phyloP scores from a whole-genome alignment of 2,797 vertebrate genomes.

The Xenops minutus region DNA sequence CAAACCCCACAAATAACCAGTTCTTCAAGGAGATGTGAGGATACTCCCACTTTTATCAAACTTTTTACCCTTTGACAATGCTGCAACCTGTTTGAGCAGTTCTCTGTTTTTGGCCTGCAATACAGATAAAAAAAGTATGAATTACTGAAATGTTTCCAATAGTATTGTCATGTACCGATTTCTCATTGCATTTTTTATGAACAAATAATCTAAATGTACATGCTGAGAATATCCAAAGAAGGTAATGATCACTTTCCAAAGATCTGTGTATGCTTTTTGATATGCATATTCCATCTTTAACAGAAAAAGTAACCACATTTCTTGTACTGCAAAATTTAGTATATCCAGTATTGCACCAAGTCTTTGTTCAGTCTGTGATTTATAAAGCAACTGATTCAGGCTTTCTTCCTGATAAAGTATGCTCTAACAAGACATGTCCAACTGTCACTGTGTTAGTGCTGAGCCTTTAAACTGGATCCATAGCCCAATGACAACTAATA shows the following conservation, averaged over 20 bases:
- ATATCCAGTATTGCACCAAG: accelerated
- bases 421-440: not conserved
- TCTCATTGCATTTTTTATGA: not conserved
- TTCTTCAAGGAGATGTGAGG: slow-evolving; percentile 89
- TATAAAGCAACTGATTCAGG: not conserved
- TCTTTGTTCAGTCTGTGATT: not conserved
- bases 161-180: not conserved
- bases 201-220: not conserved
- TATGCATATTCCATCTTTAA: not conserved
- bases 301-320: not conserved
- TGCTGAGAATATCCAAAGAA: not conserved
- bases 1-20: slow-evolving; percentile 43
- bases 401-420: not conserved
- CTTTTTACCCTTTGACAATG: slow-evolving; percentile 98
- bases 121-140: slow-evolving; percentile 17
- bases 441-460: not conserved
- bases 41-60: slow-evolving; percentile 94
- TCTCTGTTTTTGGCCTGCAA: slow-evolving; percentile 96
- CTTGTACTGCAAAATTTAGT: not conserved
- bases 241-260: not conserved
- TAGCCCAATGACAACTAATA: not conserved
- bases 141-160: not conserved
- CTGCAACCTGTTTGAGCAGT: slow-evolving; percentile 97
- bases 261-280: not conserved
- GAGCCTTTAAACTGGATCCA: not conserved